Conservation (phyloP, 2,888 invertebrate genomes). For the Diadromus collaris region DNA sequence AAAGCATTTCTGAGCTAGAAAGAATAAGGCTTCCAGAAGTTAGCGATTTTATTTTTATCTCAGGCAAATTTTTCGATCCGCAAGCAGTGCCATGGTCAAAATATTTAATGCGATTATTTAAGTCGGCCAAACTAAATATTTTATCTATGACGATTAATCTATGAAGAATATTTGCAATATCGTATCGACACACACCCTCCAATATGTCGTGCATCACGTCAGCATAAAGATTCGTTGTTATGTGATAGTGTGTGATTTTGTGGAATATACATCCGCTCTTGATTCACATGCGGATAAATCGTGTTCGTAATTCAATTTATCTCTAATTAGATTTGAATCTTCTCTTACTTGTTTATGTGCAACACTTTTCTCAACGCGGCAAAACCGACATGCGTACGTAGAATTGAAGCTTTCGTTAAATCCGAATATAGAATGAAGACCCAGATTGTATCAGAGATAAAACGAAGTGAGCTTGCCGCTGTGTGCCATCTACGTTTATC, state of each 20-base stretch:
- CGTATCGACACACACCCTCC: constrained; percentile 56
- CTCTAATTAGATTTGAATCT: constrained; percentile 44
- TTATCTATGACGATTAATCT: constrained; percentile 24
- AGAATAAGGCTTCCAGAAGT: constrained; percentile 8
- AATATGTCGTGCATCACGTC: constrained; percentile 60
- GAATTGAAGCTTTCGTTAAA: constrained; percentile 60
- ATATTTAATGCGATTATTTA: constrained; percentile 51
- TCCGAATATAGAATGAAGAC: constrained; percentile 57
- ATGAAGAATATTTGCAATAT: constrained; percentile 47
- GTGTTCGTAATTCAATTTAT: constrained; percentile 39
- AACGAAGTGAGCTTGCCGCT: constrained; percentile 50
- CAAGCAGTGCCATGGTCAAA: constrained; percentile 26
- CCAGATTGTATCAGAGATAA: constrained; percentile 57
- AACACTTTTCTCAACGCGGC: neutral
- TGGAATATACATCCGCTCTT: constrained; percentile 46
- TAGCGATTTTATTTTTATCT: constrained; percentile 17
- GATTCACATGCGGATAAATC: constrained; percentile 50
- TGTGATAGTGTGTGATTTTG: constrained; percentile 44
- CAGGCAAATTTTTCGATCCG: constrained; percentile 36
- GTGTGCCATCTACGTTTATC: constrained; percentile 31
- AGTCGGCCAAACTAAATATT: constrained; percentile 22
- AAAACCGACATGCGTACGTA: constrained; percentile 54
- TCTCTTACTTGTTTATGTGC: constrained; percentile 14
- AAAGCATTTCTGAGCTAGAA: constrained; percentile 31
- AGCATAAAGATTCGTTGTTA: constrained; percentile 49